Conservation (phyloP, 2,113 vertebrate genomes). For the Quiscalus mexicanus region DNA sequence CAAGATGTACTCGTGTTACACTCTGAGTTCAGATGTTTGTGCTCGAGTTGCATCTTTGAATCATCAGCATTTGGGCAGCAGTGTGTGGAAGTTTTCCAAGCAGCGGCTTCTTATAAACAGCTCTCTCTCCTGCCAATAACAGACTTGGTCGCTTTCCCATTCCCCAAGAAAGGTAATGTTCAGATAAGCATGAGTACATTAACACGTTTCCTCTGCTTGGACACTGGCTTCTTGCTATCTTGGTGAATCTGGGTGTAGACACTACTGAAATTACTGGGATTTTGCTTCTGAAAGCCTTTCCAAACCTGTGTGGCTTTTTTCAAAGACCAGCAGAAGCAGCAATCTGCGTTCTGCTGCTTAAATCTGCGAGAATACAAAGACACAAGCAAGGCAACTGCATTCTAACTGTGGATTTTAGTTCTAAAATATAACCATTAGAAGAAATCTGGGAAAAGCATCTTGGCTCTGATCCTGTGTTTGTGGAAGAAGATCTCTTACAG, state of each 20-base stretch:
- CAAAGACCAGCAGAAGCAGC: neutral
- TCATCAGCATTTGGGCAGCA: slow-evolving; percentile 23
- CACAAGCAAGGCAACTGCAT: neutral
- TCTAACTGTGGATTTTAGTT: neutral
- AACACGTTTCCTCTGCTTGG: neutral
- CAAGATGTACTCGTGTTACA: neutral
- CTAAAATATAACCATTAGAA: neutral
- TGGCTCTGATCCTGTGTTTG: neutral
- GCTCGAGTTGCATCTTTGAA: slow-evolving; percentile 35
- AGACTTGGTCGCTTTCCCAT: neutral
- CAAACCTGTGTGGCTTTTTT: neutral
- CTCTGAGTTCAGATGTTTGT: slow-evolving; percentile 36
- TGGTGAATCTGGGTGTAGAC: neutral
- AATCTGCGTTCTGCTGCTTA: neutral
- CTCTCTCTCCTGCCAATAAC: neutral
- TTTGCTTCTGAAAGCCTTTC: neutral
- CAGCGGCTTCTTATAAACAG: slow-evolving; percentile 8
- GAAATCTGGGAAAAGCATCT: neutral
- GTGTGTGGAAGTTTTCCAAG: slow-evolving; percentile 34
- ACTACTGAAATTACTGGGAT: neutral
- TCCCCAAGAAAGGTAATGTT: slow-evolving; percentile 61
- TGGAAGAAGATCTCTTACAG: neutral
- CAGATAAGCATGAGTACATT: neutral
- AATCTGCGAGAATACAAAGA: neutral
- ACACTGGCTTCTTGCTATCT: neutral